These are phyloP conservation scores for Ictalurus punctatus DNA, from an alignment of 2,113 vertebrate genomes.

Conservation along the genomic window DNA sequence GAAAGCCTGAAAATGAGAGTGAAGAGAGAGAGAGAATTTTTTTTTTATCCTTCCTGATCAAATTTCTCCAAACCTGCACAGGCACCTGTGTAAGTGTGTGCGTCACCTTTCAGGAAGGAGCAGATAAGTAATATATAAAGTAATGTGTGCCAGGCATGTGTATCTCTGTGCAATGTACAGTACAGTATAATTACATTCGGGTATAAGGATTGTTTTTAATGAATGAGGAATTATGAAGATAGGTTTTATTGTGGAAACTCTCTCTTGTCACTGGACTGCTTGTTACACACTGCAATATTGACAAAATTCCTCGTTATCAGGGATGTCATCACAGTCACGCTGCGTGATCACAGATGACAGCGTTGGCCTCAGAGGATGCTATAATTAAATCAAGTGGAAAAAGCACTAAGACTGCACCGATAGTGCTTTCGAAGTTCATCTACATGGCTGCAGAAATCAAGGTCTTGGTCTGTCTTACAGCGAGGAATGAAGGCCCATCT, in stretches of 20 bases:
- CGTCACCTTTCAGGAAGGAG: neutral
- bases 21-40: neutral
- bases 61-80: neutral
- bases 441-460: neutral
- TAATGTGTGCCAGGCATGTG: neutral
- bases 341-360: constrained; percentile 42
- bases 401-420: constrained; percentile 8
- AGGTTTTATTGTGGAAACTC: constrained; percentile 46
- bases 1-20: neutral
- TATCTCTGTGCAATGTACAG: neutral
- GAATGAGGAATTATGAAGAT: constrained; percentile 29
- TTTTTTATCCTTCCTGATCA: neutral
- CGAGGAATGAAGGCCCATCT: neutral
- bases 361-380: constrained; percentile 37
- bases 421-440: neutral
- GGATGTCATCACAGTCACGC: constrained; percentile 36
- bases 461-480: neutral
- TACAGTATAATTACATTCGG: constrained; percentile 9
- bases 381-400: constrained; percentile 53
- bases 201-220: neutral
- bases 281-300: constrained; percentile 28
- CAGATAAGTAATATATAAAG: neutral
- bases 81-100: neutral
- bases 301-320: constrained; percentile 46
- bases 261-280: constrained; percentile 27